Conservation (phyloP, 2,888 invertebrate species). For the Ormyrus rosae region DNA sequence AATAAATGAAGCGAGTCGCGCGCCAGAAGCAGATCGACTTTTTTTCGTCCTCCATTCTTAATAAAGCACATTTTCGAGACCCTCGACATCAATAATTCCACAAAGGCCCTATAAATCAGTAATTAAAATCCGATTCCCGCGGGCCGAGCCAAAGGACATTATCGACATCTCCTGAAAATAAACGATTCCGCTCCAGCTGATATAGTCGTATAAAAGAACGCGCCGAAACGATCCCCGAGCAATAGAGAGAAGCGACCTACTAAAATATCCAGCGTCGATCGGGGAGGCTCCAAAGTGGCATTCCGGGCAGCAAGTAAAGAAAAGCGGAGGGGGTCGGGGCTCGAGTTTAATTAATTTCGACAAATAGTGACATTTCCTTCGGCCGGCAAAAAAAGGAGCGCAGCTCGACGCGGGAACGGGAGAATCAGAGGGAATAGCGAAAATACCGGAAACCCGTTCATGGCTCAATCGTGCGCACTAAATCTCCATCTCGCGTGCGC, state of each 20-base stretch:
- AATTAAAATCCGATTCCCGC: slow-evolving; percentile 44
- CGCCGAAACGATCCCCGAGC: background rate
- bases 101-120: slow-evolving; percentile 35
- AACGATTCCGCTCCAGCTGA: slow-evolving; percentile 11
- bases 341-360: slow-evolving; percentile 39
- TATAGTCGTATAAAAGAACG: background rate
- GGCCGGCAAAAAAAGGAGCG: background rate
- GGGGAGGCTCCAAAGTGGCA: background rate
- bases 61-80: background rate
- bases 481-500: slow-evolving; percentile 20
- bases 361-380: slow-evolving; percentile 13
- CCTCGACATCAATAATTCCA: slow-evolving; percentile 33
- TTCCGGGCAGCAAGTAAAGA: too few relatives aligned
- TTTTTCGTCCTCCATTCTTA: slow-evolving; percentile 17
- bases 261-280: slow-evolving; percentile 26
- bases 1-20: background rate
- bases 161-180: slow-evolving; percentile 39
- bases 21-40: background rate
- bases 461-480: slow-evolving; percentile 17
- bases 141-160: slow-evolving; percentile 19
- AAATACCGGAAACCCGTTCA: slow-evolving; percentile 8
- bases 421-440: background rate
- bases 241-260: background rate
- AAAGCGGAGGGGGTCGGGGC: background rate
- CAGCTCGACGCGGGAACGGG: slow-evolving; percentile 1